Percentiles rank a stretch among this genome's conserved stretches.
Conservation (phyloP, 2,888 invertebrate genomes). For the Autographa pulchrina region DNA sequence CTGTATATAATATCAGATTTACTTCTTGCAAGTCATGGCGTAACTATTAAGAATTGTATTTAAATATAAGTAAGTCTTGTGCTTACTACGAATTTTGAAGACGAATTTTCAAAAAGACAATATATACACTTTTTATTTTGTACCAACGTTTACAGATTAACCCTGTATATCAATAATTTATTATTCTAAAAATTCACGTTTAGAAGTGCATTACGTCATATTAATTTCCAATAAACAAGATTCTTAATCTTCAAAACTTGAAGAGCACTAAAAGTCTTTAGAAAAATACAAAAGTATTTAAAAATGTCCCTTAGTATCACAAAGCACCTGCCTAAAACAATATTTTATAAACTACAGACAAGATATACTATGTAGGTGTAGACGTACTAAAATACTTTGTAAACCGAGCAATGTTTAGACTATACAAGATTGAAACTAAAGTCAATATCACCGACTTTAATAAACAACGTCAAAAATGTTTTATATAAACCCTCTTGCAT, state of each 20-base stretch:
- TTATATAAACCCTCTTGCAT: conserved; percentile 1
- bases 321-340: not conserved
- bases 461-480: conserved; percentile 1
- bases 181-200: no score
- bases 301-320: not conserved
- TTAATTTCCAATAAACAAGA: no score
- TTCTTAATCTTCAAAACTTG: no score
- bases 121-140: no score
- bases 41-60: conserved; percentile 5
- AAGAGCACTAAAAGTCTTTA: not conserved
- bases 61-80: not conserved
- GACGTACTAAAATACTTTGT: not conserved
- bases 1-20: conserved; percentile 18
- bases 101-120: not conserved
- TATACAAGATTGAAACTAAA: not conserved
- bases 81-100: not conserved
- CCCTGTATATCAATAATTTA: no score
- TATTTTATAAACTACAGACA: not conserved
- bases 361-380: not conserved
- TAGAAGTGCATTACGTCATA: no score
- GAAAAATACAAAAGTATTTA: not conserved
- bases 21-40: not conserved
- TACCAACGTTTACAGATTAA: no score
- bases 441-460: not conserved
- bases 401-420: conserved; percentile 4